Evolutionary conservation across 92 coral and sea anemone genomes (phyloP).

Genomic region (Porites cylindrica): DNA sequence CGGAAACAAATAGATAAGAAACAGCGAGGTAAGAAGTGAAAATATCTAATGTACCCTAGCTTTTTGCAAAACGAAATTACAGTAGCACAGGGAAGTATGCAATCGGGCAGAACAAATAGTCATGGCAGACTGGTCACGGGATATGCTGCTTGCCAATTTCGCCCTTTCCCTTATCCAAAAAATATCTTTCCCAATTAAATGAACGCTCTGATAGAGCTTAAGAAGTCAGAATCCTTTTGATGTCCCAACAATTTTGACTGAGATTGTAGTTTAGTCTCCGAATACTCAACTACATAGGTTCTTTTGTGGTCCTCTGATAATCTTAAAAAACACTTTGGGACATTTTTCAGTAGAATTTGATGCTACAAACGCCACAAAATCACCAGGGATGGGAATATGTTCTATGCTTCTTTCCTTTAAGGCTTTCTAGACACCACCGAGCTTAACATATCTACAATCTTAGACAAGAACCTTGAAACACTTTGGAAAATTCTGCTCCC

Average conservation of each 20-base stretch:
- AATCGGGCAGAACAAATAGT: neutral
- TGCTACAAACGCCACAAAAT: too few species aligned
- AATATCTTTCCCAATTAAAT: neutral
- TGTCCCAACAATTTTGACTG: too few species aligned
- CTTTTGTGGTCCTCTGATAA: too few species aligned
- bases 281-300: too few species aligned
- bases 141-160: neutral
- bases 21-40: neutral
- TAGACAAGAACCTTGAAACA: too few species aligned
- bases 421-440: neutral
- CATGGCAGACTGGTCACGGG: neutral
- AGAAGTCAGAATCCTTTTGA: neutral
- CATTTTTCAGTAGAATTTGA: too few species aligned
- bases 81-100: constrained; percentile 20
- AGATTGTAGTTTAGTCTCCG: too few species aligned
- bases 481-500: too few species aligned
- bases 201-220: too few species aligned
- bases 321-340: too few species aligned
- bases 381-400: neutral
- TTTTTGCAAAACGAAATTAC: constrained; percentile 16
- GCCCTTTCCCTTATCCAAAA: neutral
- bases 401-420: neutral
- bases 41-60: neutral
- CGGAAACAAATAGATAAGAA: neutral
- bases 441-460: neutral